A percentile compares a stretch with the other conserved stretches of the same genome.
Evolutionary conservation across 1,140 invertebrate genomes (phyloP).

Genomic region (Sycobia sp.): DNA sequence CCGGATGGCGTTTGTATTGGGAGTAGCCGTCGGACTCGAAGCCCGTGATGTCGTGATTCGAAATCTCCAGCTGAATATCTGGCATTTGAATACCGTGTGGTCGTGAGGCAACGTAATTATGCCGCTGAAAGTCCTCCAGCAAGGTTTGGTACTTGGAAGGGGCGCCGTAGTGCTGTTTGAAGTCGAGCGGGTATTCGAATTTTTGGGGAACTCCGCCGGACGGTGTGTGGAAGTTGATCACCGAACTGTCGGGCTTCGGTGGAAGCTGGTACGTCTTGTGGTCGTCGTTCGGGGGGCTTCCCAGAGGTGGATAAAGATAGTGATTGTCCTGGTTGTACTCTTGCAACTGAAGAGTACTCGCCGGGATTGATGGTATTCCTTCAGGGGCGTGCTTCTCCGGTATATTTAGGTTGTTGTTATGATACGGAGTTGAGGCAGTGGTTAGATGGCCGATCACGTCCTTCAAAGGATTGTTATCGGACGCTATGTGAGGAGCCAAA

Average conservation of each 20-base stretch:
- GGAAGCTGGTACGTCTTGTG: background rate
- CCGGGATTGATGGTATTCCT: background rate
- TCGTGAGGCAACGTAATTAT: background rate
- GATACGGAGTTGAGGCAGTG: background rate
- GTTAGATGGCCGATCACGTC: background rate
- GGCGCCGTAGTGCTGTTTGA: background rate
- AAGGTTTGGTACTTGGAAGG: background rate
- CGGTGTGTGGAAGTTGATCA: background rate
- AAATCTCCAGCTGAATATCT: constrained; percentile 13
- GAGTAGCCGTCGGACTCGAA: background rate
- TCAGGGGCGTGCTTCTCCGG: background rate
- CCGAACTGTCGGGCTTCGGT: background rate
- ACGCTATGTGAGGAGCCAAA: background rate
- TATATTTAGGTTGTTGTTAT: background rate
- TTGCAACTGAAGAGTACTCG: constrained; percentile 3
- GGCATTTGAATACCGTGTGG: background rate
- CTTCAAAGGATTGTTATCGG: constrained; percentile 28
- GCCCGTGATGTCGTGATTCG: constrained; percentile 15
- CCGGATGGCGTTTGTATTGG: background rate
- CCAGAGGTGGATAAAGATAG: constrained; percentile 20
- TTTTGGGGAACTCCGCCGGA: background rate
- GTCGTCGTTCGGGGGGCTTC: background rate
- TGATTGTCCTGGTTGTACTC: constrained; percentile 14
- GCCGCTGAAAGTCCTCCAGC: background rate
- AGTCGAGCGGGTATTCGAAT: background rate